Conservation (phyloP, 2,888 invertebrate species). For the Lissocephala sabroskyi region DNA sequence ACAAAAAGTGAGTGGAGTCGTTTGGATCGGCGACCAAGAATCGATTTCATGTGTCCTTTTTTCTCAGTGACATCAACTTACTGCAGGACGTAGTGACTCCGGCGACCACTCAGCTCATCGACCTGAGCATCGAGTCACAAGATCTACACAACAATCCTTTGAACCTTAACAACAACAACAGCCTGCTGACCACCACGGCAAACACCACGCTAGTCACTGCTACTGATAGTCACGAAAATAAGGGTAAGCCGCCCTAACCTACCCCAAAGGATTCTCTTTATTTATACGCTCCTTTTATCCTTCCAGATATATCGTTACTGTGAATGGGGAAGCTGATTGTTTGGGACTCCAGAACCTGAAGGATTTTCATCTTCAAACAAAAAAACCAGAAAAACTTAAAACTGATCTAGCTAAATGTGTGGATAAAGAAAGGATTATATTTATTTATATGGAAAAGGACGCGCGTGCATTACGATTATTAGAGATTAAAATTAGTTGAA, state of each 20-base stretch:
- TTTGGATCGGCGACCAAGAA: background rate
- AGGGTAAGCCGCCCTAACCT: slow-evolving; percentile 48
- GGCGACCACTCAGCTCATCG: slow-evolving; percentile 70
- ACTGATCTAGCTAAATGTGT: slow-evolving; percentile 62
- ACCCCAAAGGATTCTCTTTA: background rate
- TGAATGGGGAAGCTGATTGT: slow-evolving; percentile 51
- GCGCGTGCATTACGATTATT: slow-evolving; percentile 60
- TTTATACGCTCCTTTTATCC: slow-evolving; percentile 3
- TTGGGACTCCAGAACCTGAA: slow-evolving; percentile 16
- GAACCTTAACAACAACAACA: slow-evolving; percentile 70
- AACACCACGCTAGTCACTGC: slow-evolving; percentile 72
- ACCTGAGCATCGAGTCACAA: slow-evolving; percentile 72
- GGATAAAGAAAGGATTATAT: slow-evolving; percentile 57
- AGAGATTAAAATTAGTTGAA: slow-evolving; percentile 60
- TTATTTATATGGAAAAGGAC: slow-evolving; percentile 51
- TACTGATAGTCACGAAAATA: slow-evolving; percentile 72
- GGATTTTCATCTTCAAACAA: no score
- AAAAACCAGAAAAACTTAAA: no score
- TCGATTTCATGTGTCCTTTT: background rate
- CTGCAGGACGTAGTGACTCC: slow-evolving; percentile 68
- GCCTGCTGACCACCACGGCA: slow-evolving; percentile 70
- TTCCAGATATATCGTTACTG: slow-evolving; percentile 71
- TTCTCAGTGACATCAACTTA: slow-evolving; percentile 69
- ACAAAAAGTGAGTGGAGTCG: slow-evolving; percentile 67
- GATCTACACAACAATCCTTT: slow-evolving; percentile 61